A percentile compares a stretch with the other conserved stretches of the same genome.
These are phyloP conservation scores for Euura saliciscinereae DNA, from an alignment of 1,140 invertebrate genomes.

Conservation along the genomic window DNA sequence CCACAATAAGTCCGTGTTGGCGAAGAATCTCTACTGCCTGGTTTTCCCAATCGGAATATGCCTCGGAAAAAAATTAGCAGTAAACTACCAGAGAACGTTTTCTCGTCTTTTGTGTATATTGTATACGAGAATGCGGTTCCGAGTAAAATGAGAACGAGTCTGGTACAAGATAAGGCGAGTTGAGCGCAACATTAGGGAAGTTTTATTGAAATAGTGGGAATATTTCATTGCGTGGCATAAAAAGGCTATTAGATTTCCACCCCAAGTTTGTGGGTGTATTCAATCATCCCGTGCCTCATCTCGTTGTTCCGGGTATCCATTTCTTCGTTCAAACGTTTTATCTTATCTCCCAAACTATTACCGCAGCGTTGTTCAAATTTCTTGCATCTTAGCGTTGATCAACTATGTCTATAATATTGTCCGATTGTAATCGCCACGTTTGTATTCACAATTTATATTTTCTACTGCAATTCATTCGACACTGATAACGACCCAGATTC, in stretches of 20 bases:
- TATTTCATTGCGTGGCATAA: constrained; percentile 1
- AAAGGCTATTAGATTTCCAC: constrained; percentile 5
- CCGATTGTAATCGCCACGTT: too few species aligned
- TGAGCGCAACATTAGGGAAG: background rate
- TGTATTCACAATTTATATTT: too few species aligned
- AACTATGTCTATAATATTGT: too few species aligned
- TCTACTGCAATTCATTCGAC: too few species aligned
- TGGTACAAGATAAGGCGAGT: background rate
- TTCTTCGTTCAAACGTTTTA: constrained; percentile 1
- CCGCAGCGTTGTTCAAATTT: background rate
- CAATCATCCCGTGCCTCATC: background rate
- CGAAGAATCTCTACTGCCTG: too few species aligned
- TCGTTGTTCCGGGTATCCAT: constrained; percentile 2
- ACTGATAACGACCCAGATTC: too few species aligned
- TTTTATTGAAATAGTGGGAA: constrained; percentile 5
- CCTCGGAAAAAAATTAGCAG: background rate
- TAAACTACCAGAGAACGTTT: background rate
- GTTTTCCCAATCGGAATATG: background rate
- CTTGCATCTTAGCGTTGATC: background rate
- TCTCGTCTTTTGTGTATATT: background rate
- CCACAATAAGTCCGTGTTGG: too few species aligned
- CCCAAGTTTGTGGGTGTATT: background rate
- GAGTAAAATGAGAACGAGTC: background rate
- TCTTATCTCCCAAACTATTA: background rate
- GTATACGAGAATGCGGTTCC: background rate